Base-by-base conservation (phyloP, 2,888 invertebrate genomes). In the Empis stercorea region DNA sequence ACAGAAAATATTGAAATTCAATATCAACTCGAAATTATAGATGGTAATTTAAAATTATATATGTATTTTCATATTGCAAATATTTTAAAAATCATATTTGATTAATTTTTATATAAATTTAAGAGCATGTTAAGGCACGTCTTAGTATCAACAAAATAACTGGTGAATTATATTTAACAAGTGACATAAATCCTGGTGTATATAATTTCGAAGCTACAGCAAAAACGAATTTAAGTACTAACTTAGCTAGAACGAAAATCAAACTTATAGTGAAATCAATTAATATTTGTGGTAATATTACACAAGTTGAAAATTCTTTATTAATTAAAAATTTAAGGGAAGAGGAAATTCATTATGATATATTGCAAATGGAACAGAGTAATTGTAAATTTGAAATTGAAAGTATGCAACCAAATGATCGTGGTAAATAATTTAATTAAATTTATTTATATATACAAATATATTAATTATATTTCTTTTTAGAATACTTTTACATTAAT, bases 401-500 rank as follows among this genome's bases (percentile, higher is more conserved):
- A 13, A 47, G 50, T 37, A 54, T 57, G 44, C 47, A 50, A 39
- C 60, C 60, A 7, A 44, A 53, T 48, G 53, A 58, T 46, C 54
- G 55, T 47, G 56, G 61, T 61, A 41, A 13, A 13, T 2, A 6
- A 20, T 20, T 20, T 20, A 20, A 4, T 4, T 20, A 20, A 4
- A 20, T 4, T 20, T 20, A 20, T 20, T 20, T 20, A 20, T 5
- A 20, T 4, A 20, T 20, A 20, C 20, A 20, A 4, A 20, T 20
- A 20, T 20, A 3, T 20, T 20, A 20, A 20, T 4, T 20, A 20
- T 5, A 20, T 23, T 45, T 32, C 13, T 44, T 53, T 52, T 15
- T 32, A 61, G 61, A 53, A 30, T 59, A 57, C 38, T 54, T 60
- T 1, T 49, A 52, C 30, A 54, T 59, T 23, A 54, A 60, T 48